Base-by-base conservation (phyloP, 2,113 vertebrate genomes). In the Chunga burmeisteri region DNA sequence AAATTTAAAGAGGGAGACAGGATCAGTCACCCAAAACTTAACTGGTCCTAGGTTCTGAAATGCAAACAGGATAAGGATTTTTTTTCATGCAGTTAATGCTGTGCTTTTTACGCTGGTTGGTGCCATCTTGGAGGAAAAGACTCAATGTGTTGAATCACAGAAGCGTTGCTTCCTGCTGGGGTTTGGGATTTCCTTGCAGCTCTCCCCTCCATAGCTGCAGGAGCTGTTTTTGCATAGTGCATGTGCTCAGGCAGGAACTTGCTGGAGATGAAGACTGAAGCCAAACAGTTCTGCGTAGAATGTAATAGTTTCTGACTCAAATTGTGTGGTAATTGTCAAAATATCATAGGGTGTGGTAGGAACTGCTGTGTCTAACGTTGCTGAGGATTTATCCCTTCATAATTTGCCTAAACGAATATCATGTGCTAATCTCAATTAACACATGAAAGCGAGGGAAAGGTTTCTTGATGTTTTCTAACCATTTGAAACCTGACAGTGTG, bases 111-210 rank as follows among this genome's bases (percentile, higher is more conserved):
- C 0, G 0, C 50, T 67, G 80, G 29, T 78, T 81, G 11, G 17
- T 73, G 66, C 38, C 16, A 38, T 78, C 63, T 92, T 18, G 5
- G 71, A 88, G 68, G 83, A 79, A 84, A 78, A 90, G 77, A 75
- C 15, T 92, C 44, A 49, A 40, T 13, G 6, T 79, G 47, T 59
- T 90, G 79, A 97, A 92, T 96, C 90, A 93, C 27, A 75, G 81
- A 72, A 86, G 61, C 0, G 5, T 78, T 78, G 75, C 63, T 96
- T 96, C 92, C 96, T 96, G 87, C 65, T 88, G 61, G 77, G 30
- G 42, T 81, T 84, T 94, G 91, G 91, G 83, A 95, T 94, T 97
- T 97, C 94, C 95, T 91, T 91, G 44, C 73, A 84, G 59, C 56
- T 81, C 53, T 86, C 59, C n/a, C 16, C 18, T 83, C 27, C 20